These are phyloP conservation scores for Melanotaenia boesemani DNA, from an alignment of 2,797 vertebrate genomes.

Conservation along the genomic window DNA sequence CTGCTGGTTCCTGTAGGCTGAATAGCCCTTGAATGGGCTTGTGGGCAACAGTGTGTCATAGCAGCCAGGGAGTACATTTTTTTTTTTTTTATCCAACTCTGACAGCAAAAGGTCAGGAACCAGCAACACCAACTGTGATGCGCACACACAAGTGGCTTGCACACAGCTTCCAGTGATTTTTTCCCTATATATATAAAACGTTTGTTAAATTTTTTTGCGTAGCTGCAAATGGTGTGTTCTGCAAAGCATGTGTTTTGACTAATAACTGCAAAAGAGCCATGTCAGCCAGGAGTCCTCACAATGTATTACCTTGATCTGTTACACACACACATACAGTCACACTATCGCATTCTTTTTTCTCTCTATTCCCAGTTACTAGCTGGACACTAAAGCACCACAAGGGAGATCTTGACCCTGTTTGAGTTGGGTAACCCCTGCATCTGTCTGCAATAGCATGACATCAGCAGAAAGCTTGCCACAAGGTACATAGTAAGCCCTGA, in stretches of 20 bases:
- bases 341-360: conserved; percentile 17
- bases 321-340: neutral
- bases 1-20: conserved; percentile 71
- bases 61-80: conserved; percentile 77
- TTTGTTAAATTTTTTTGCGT: conserved; percentile 11
- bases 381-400: conserved; percentile 68
- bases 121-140: conserved; percentile 48
- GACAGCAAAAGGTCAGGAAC: conserved; percentile 78
- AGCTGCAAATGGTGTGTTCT: conserved; percentile 20
- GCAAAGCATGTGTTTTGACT: conserved; percentile 29
- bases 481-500: conserved; percentile 55
- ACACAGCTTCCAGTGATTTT: conserved; percentile 16
- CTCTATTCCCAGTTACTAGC: conserved; percentile 41
- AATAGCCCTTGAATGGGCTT: conserved; percentile 68
- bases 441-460: conserved; percentile 67
- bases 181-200: conserved; percentile 12
- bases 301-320: conserved; percentile 33
- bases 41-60: conserved; percentile 71
- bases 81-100: conserved; percentile 68
- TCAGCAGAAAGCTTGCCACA: conserved; percentile 70
- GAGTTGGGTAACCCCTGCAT: conserved; percentile 71
- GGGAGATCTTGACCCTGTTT: conserved; percentile 80
- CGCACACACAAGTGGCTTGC: conserved; percentile 18
- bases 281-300: conserved; percentile 19
- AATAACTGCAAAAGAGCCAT: conserved; percentile 28